Base-by-base conservation (phyloP, 1,140 invertebrate genomes). In the Cyclargus thomasi region DNA sequence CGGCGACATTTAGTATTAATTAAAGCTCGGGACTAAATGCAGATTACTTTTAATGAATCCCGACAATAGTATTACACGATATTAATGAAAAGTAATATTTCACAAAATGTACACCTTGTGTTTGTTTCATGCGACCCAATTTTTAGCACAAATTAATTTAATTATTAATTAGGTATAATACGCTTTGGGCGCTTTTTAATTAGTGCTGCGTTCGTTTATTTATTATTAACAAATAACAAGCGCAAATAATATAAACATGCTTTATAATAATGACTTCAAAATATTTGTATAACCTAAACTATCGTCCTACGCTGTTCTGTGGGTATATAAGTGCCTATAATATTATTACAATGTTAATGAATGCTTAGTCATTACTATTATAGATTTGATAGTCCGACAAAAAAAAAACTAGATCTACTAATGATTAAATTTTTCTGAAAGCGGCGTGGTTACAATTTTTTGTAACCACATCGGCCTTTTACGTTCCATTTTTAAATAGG, bases 11-110 rank as follows among this genome's bases (percentile, higher is more conserved):
- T n/a, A n/a, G n/a, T n/a, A n/a, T 20, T 21, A 59, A 20, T 59
- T 20, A 59, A 59, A 59, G 10, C 55, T 59, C 7, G 17, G 10
- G 21, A 11, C 55, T 59, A 59, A 59, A 59, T 59, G 21, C 18
- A 1, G 55, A 59, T 59, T 59, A 59, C 18, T 59, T 59, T 59
- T 20, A 59, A 59, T 59, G 5, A 59, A 11, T 20, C 20, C 53
- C 53, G 16, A 20, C 8, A 21, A 20, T 21, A 11, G 18, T 21
- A 20, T 20, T 59, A 59, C 17, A 59, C 20, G 20, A 59, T 59
- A 59, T 59, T 59, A 59, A 59, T 59, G 18, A 20, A 59, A 59
- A 59, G 10, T 59, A 20, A 59, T 59, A 59, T 59, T 20, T 11
- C 10, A 47, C 39, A 14, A 47, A 47, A 47, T 47, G 39, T 47